Percentiles rank a stretch among this genome's conserved stretches.
phyloP scores from a whole-genome alignment of 2,797 vertebrate species.

The Halcyon badia region DNA sequence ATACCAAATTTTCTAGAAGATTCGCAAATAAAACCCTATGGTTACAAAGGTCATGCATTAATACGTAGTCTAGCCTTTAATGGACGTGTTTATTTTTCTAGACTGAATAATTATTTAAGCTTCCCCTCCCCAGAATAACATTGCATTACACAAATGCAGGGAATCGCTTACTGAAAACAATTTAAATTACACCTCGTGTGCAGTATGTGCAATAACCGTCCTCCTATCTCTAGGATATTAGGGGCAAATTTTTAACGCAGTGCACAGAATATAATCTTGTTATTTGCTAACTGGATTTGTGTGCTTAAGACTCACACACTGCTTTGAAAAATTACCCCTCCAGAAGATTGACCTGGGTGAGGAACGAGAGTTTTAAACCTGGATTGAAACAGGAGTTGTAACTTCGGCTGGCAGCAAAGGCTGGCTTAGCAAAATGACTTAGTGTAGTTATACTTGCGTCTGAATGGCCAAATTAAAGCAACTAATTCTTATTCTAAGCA shows the following conservation, averaged over 20 bases:
- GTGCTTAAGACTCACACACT: constrained; percentile 36
- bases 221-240: background rate
- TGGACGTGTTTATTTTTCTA: constrained; percentile 66
- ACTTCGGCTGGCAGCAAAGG: constrained; percentile 41
- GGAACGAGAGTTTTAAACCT: background rate
- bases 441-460: constrained; percentile 41
- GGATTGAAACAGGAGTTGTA: constrained; percentile 50
- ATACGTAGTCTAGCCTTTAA: constrained; percentile 45
- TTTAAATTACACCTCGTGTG: background rate
- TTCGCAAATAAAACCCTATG: constrained; percentile 44
- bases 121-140: background rate
- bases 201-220: background rate
- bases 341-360: constrained; percentile 58
- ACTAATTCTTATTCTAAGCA: constrained; percentile 79
- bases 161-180: constrained; percentile 38
- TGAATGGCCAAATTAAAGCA: constrained; percentile 75
- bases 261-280: constrained; percentile 64
- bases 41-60: constrained; percentile 53
- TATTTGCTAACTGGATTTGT: constrained; percentile 60
- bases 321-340: constrained; percentile 56
- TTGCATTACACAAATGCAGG: constrained; percentile 13
- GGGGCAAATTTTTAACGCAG: constrained; percentile 53
- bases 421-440: constrained; percentile 56
- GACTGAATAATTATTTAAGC: constrained; percentile 42
- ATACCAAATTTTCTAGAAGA: constrained; percentile 62